Conservation (phyloP, 2,888 invertebrate genomes). For the Papilio demoleus region DNA sequence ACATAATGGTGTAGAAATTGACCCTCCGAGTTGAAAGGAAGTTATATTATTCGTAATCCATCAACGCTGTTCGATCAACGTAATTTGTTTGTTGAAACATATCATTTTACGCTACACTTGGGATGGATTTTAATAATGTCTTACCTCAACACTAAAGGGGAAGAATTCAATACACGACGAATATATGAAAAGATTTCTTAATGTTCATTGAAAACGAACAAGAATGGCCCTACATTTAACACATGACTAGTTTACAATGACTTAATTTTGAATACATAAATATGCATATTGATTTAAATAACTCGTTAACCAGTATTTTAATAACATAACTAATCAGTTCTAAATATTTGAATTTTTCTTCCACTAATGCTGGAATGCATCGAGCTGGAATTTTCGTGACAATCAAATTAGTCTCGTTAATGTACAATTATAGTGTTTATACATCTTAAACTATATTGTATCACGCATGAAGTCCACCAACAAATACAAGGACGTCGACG, state of each 20-base stretch:
- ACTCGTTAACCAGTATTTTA: neutral
- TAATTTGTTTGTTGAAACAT: slow-evolving; percentile 66
- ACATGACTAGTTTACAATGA: neutral
- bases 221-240: neutral
- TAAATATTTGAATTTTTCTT: too few species aligned
- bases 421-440: too few species aligned
- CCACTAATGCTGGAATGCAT: too few species aligned
- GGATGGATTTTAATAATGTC: slow-evolving; percentile 47
- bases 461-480: too few species aligned
- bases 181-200: slow-evolving; percentile 6
- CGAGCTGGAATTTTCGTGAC: too few species aligned
- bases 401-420: too few species aligned
- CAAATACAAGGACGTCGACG: too few species aligned
- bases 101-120: slow-evolving; percentile 59
- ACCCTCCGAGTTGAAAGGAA: slow-evolving; percentile 51
- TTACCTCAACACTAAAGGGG: slow-evolving; percentile 39
- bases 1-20: slow-evolving; percentile 50
- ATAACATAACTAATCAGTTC: neutral
- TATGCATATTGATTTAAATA: neutral
- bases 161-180: neutral
- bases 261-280: neutral
- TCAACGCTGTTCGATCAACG: slow-evolving; percentile 57
- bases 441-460: too few species aligned
- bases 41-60: slow-evolving; percentile 57
- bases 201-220: neutral